Percentiles rank a stretch among this genome's conserved stretches.
Evolutionary conservation across 2,113 vertebrate species (phyloP).

Genomic region (Poecile atricapillus): DNA sequence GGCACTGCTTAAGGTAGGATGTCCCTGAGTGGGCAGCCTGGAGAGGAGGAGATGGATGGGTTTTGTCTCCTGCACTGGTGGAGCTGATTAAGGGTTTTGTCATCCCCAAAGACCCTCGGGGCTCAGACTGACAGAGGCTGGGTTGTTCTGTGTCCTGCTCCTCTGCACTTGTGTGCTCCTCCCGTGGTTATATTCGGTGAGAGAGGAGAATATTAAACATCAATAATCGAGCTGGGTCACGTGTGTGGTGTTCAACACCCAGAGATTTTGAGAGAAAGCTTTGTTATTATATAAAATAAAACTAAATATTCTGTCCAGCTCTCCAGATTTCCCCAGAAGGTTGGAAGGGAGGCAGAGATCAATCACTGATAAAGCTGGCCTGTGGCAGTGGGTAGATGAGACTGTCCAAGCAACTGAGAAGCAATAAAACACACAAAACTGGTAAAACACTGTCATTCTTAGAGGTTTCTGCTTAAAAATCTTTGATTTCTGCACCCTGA

Average conservation of each 20-base stretch:
- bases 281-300: background rate
- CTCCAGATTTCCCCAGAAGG: background rate
- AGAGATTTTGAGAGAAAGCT: background rate
- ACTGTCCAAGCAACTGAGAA: background rate
- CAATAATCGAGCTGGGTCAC: background rate
- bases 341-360: background rate
- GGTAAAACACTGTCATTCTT: background rate
- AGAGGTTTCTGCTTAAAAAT: background rate
- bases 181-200: background rate
- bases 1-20: background rate
- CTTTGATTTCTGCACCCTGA: background rate
- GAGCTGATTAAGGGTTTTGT: background rate
- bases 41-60: background rate
- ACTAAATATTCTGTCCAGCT: background rate
- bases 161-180: background rate
- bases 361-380: background rate
- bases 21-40: background rate
- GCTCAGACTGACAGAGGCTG: background rate
- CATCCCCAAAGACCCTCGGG: background rate
- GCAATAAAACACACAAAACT: background rate
- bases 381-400: background rate
- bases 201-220: conserved; percentile 1
- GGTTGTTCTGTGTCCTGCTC: background rate
- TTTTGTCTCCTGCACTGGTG: background rate
- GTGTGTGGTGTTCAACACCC: background rate